Base-by-base conservation (phyloP, 64 coral and sea anemone genomes). In the Montipora efflorescens region DNA sequence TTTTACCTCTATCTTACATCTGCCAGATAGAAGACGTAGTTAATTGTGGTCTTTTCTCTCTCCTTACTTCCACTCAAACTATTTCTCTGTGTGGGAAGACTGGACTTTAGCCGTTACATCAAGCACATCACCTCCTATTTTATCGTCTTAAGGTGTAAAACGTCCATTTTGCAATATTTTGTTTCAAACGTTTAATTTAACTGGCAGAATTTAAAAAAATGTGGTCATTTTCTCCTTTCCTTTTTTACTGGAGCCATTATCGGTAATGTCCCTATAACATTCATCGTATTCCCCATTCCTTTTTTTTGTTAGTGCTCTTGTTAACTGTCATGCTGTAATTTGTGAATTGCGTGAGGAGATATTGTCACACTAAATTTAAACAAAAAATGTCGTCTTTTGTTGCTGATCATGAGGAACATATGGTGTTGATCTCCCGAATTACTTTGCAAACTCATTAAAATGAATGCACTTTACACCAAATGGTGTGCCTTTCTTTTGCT, bases 1-100 rank as follows among this genome's bases (percentile, higher is more conserved):
- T 89, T 67, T 89, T 89, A 89, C 75, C 50, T 90, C 49, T 79
- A 78, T 79, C 73, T 78, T 78, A 64, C 75, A 76, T 78, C 75
- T 78, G 25, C 64, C 74, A 61, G 88, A 90, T 90, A 90, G 48
- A 90, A 90, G 51, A 72, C 74, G 74, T 62, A 61, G 77, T 89
- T 77, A 78, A 89, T 89, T 52, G 77, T 77, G 18, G 58, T 89
- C 51, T 44, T 89, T 89, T n/a, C 87, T 74, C 67, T 89, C 36
- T 89, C 48, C 74, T 89, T 77, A 89, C 59, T 89, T 72, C 15
- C 49, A 89, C 87, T 78, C 52, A 14, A 89, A 89, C 49, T 6
- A 77, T 89, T 89, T 89, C 74, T 78, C 49, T 89, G 87, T 89
- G 47, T 61, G 52, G 77, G 16, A 77, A 89, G 21, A 89, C 25